Conservation (phyloP, 2,888 invertebrate species). For the Polylopha cassiicola region DNA sequence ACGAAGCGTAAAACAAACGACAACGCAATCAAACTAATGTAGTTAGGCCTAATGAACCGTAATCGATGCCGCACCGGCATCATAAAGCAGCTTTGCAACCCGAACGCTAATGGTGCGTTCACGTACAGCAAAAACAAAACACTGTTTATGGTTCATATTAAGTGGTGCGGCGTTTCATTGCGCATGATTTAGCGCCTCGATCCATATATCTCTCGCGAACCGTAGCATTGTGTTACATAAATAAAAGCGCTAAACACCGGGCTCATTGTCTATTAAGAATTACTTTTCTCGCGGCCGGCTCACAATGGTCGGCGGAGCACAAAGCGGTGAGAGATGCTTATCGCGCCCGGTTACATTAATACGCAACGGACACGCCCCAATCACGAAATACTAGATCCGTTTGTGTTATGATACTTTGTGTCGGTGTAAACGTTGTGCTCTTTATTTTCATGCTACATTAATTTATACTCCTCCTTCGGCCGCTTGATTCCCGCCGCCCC, state of each 20-base stretch:
- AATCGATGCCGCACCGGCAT: conserved; percentile 8
- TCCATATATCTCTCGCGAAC: conserved; percentile 58
- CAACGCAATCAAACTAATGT: neutral
- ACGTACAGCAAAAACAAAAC: conserved; percentile 23
- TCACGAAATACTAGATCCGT: conserved; percentile 71
- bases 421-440: conserved; percentile 37
- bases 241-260: conserved; percentile 69
- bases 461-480: conserved; percentile 34
- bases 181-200: conserved; percentile 37
- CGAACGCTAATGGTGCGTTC: conserved; percentile 16
- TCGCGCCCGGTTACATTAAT: conserved; percentile 63
- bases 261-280: conserved; percentile 75
- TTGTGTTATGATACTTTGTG: conserved; percentile 50
- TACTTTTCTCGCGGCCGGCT: conserved; percentile 64
- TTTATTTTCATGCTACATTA: conserved; percentile 53
- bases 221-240: conserved; percentile 66
- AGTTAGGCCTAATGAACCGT: conserved; percentile 12
- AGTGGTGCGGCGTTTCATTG: conserved; percentile 27
- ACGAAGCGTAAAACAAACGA: too few species aligned
- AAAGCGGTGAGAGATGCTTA: conserved; percentile 62
- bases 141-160: conserved; percentile 15
- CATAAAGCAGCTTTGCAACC: conserved; percentile 11
- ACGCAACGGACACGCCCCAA: conserved; percentile 68
- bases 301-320: conserved; percentile 68
- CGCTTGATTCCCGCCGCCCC: neutral